Evolutionary conservation across 2,797 vertebrate genomes (phyloP), one percentile per base, ranked within the genome.

Genomic region (Clarias fuscus): DNA sequence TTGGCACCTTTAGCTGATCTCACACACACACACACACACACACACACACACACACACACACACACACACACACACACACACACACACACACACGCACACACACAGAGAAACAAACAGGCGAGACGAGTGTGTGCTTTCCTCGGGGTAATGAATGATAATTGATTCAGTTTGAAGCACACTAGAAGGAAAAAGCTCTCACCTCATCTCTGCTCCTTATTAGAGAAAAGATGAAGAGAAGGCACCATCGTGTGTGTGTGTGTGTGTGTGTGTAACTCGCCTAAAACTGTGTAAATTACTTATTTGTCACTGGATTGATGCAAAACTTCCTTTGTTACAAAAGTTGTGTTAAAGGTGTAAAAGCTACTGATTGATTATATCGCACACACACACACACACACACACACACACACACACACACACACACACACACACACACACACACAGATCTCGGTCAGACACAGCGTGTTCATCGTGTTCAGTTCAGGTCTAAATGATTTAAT

Each of bases 101-200:
- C 56, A 73, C 11, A 15, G 22, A 56, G 4, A 37, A 7, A 65
- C 30, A 81, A 81, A 81, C 79, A 67, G 79, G 22, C 70, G 24
- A 72, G 82, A 61, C 15, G 82, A 86, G 73, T 88, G 58, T 30
- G 61, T 84, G 37, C 30, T 43, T 72, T 86, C 86, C 85, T 87
- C 58, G 53, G 87, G 88, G 88, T 88, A 88, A 88, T 88, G 80
- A 83, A 88, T 88, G 84, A 89, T 88, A 89, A 88, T 89, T 88
- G 87, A 88, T 88, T 91, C 86, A 83, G 87, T 89, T 84, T 90
- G 86, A 90, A 88, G 79, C 86, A 75, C 82, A 78, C 72, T 88
- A 91, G 88, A 89, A 90, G 87, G 80, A 84, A 83, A 89, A 85
- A 65, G 40, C 83, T 75, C 83, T 84, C 71, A 84, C 83, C 83